Percentiles rank a stretch among this genome's conserved stretches.
Evolutionary conservation across 2,888 invertebrate genomes (phyloP).

Genomic region (Zaprionus obscuricornis): DNA sequence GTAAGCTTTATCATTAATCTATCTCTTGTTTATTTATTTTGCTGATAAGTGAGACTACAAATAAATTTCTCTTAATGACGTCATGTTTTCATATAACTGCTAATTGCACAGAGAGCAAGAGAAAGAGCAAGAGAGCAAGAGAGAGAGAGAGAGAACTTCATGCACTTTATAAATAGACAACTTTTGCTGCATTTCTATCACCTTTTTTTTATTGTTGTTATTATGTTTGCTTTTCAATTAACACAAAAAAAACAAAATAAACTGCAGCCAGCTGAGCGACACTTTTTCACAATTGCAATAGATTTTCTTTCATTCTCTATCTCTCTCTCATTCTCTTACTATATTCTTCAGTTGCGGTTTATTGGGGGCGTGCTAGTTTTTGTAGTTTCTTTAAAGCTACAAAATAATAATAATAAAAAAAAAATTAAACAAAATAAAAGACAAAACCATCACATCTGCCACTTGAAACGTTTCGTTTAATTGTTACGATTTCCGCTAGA

Average conservation of each 20-base stretch:
- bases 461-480: slow-evolving; percentile 42
- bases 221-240: slow-evolving; percentile 57
- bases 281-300: slow-evolving; percentile 40
- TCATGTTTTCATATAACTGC: slow-evolving; percentile 18
- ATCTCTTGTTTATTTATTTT: no score
- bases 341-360: slow-evolving; percentile 24
- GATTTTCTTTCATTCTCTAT: slow-evolving; percentile 32
- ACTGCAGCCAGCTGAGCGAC: slow-evolving; percentile 35
- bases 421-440: background rate
- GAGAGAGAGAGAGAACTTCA: slow-evolving; percentile 8
- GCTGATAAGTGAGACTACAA: no score
- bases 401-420: background rate
- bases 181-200: slow-evolving; percentile 53
- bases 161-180: slow-evolving; percentile 60
- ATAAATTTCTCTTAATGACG: no score
- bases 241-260: no score
- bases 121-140: background rate
- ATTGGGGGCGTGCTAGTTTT: slow-evolving; percentile 59
- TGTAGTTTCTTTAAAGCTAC: background rate
- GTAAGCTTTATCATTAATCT: no score
- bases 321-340: slow-evolving; percentile 7
- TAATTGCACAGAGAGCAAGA: background rate
- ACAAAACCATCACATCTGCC: slow-evolving; percentile 10
- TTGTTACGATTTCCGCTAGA: slow-evolving; percentile 64
- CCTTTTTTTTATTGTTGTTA: slow-evolving; percentile 38